Percentiles rank a stretch among this genome's conserved stretches.
These are phyloP conservation scores for Luperina testacea DNA, from an alignment of 2,888 invertebrate species.

Conservation along the genomic window DNA sequence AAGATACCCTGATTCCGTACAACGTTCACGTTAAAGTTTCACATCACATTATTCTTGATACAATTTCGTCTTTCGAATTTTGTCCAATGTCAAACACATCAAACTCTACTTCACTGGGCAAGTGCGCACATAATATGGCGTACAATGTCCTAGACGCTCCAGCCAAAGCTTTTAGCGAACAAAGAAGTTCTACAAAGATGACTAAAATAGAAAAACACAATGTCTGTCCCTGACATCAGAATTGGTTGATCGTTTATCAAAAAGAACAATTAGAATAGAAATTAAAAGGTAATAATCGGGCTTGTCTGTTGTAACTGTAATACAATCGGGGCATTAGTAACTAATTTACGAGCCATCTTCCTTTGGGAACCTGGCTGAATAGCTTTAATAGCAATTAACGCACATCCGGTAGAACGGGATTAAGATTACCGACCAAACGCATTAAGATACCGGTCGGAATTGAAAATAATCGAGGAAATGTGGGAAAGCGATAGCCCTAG, in stretches of 20 bases:
- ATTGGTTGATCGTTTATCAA: constrained; percentile 33
- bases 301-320: constrained; percentile 28
- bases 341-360: constrained; percentile 67
- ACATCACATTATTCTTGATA: constrained; percentile 34
- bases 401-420: constrained; percentile 76
- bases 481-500: constrained; percentile 27
- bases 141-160: constrained; percentile 20
- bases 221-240: constrained; percentile 29
- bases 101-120: constrained; percentile 27
- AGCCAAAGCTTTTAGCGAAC: constrained; percentile 42
- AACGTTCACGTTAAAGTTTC: constrained; percentile 40
- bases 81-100: constrained; percentile 48
- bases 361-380: constrained; percentile 63
- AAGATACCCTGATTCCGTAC: constrained; percentile 30
- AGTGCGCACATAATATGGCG: constrained; percentile 17
- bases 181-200: constrained; percentile 26
- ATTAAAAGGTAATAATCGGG: constrained; percentile 23
- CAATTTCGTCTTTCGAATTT: constrained; percentile 36
- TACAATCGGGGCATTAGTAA: constrained; percentile 62
- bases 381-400: constrained; percentile 73
- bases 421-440: constrained; percentile 72
- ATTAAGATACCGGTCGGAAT: constrained; percentile 63
- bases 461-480: constrained; percentile 61
- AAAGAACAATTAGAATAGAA: constrained; percentile 27
- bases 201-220: constrained; percentile 29